These are phyloP conservation scores for Camponotus fellah DNA, from an alignment of 2,888 invertebrate species.

Conservation along the genomic window DNA sequence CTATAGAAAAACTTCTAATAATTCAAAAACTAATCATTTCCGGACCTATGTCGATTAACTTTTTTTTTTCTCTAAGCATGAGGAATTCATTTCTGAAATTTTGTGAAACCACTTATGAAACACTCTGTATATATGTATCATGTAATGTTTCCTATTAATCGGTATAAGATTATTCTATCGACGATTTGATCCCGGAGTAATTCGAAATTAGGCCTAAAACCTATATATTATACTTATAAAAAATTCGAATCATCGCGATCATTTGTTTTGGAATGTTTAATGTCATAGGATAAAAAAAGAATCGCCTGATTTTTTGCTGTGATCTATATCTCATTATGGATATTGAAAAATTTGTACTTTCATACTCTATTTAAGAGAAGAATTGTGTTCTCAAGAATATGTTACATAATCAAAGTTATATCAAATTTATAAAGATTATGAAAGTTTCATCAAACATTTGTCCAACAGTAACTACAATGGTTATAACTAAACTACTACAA, in stretches of 20 bases:
- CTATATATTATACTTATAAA: constrained; percentile 42
- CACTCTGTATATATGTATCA: neutral
- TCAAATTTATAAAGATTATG: constrained; percentile 66
- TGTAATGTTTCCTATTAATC: constrained; percentile 47
- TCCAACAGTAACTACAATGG: constrained; percentile 64
- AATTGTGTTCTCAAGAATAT: constrained; percentile 15
- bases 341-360: constrained; percentile 65
- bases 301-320: neutral
- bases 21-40: too few relatives aligned
- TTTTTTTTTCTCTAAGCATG: too few relatives aligned
- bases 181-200: constrained; percentile 70
- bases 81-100: too few relatives aligned
- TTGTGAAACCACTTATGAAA: too few relatives aligned
- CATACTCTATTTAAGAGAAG: constrained; percentile 42
- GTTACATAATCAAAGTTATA: constrained; percentile 46
- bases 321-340: neutral
- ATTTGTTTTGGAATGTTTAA: constrained; percentile 72
- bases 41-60: too few relatives aligned
- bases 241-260: constrained; percentile 61
- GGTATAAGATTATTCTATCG: constrained; percentile 65
- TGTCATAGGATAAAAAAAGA: constrained; percentile 57
- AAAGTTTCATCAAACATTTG: constrained; percentile 34
- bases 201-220: constrained; percentile 70
- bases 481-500: constrained; percentile 51
- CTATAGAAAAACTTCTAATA: too few relatives aligned